Evolutionary conservation across 2,888 invertebrate genomes (phyloP).

Genomic region (Phyto melanocephala): DNA sequence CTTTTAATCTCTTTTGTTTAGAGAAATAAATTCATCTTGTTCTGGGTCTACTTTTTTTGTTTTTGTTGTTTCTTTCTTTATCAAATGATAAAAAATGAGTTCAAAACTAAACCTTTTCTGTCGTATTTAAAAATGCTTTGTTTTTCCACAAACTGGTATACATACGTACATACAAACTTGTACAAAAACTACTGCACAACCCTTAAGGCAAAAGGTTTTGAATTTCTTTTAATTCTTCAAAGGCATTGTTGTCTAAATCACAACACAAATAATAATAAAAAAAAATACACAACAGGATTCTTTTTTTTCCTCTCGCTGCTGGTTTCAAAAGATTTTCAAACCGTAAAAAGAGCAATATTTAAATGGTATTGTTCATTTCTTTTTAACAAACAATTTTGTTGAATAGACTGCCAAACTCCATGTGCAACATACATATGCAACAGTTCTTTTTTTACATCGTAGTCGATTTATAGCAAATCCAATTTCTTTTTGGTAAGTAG

Average conservation of each 20-base stretch:
- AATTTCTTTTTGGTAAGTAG: slow-evolving; percentile 23
- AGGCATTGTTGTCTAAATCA: slow-evolving; percentile 60
- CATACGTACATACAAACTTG: slow-evolving; percentile 1
- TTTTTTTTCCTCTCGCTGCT: slow-evolving; percentile 1
- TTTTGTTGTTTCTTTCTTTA: slow-evolving; percentile 40
- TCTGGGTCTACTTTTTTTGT: slow-evolving; percentile 11
- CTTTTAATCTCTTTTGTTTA: slow-evolving; percentile 62
- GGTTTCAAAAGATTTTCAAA: slow-evolving; percentile 41
- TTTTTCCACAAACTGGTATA: slow-evolving; percentile 40
- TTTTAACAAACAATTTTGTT: slow-evolving; percentile 8
- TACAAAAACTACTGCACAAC: slow-evolving; percentile 54
- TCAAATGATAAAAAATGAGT: slow-evolving; percentile 63
- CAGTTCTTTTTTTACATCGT: slow-evolving; percentile 31
- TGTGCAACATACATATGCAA: slow-evolving; percentile 63
- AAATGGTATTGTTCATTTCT: slow-evolving; percentile 62
- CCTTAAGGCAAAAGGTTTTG: slow-evolving; percentile 63
- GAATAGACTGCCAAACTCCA: slow-evolving; percentile 26
- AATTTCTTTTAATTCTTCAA: slow-evolving; percentile 58
- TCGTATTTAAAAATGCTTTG: slow-evolving; percentile 43
- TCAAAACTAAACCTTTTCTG: slow-evolving; percentile 49
- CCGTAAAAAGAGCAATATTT: slow-evolving; percentile 61
- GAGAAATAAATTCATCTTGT: slow-evolving; percentile 58
- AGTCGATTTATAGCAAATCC: slow-evolving; percentile 15
- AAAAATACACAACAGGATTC: slow-evolving; percentile 57
- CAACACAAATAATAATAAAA: slow-evolving; percentile 44